Evolutionary conservation across 2,797 vertebrate genomes (phyloP).

Genomic region (Iguana delicatissima): DNA sequence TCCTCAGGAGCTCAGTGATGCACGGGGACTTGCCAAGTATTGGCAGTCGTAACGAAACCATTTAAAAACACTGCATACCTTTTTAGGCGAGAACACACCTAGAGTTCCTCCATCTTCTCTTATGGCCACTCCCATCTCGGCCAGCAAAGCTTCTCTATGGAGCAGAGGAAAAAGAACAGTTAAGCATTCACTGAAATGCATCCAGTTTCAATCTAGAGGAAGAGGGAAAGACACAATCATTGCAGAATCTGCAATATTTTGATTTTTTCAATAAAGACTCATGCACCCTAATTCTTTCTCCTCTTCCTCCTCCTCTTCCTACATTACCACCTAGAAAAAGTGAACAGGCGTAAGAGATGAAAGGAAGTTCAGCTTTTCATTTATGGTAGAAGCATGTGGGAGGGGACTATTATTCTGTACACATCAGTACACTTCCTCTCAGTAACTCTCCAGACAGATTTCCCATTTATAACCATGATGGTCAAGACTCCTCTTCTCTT

Average conservation of each 20-base stretch:
- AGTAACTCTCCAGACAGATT: neutral
- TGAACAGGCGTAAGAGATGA: neutral
- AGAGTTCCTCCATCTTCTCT: slow-evolving; percentile 98
- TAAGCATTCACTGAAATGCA: neutral
- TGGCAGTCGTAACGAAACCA: accelerated
- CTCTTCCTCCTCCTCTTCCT: no score
- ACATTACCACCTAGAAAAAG: neutral
- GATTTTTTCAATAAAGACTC: neutral
- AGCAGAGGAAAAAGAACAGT: slow-evolving; percentile 9
- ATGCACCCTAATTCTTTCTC: neutral
- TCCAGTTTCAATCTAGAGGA: neutral
- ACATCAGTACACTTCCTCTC: neutral
- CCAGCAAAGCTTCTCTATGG: slow-evolving; percentile 92
- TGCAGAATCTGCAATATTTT: neutral
- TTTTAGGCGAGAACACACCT: slow-evolving; percentile 98
- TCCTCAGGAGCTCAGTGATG: neutral
- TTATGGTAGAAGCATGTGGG: neutral
- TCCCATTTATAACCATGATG: neutral
- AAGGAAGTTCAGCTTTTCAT: neutral
- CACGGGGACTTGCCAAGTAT: accelerated
- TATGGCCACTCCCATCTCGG: slow-evolving; percentile 99
- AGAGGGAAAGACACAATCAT: no score
- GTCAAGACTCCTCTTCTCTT: neutral
- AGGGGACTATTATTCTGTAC: no score
- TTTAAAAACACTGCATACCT: slow-evolving; percentile 82